phyloP scores from a whole-genome alignment of 2,888 invertebrate genomes.

The Drosophila infuscata region DNA sequence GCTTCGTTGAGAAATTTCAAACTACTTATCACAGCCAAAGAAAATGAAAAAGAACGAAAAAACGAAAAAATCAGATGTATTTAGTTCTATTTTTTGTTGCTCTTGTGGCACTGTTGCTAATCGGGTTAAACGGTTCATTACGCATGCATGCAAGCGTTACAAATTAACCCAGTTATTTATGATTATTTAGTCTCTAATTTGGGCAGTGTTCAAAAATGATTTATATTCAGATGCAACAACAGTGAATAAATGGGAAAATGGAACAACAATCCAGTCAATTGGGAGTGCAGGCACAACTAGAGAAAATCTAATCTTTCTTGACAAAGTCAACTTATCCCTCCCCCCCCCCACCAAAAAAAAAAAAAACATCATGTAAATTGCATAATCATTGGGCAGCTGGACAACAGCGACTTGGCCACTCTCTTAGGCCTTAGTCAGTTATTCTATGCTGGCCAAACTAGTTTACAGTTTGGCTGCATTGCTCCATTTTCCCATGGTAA shows the following conservation, averaged over 20 bases:
- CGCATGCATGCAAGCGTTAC: constrained; percentile 79
- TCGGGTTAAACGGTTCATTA: constrained; percentile 77
- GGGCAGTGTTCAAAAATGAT: constrained; percentile 61
- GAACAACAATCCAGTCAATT: constrained; percentile 3
- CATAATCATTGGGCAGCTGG: constrained; percentile 69
- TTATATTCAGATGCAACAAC: constrained; percentile 42
- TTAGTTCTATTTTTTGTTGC: constrained; percentile 16
- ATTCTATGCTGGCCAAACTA: constrained; percentile 49
- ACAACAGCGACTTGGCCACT: constrained; percentile 34
- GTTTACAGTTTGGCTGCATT: constrained; percentile 44
- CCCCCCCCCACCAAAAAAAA: no score
- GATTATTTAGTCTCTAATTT: constrained; percentile 68
- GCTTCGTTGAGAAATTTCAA: constrained; percentile 45
- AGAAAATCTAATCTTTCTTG: constrained; percentile 6
- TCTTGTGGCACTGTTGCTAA: constrained; percentile 35
- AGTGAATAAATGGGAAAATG: constrained; percentile 7
- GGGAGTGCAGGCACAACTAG: neutral
- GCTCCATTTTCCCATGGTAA: constrained; percentile 69
- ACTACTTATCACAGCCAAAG: constrained; percentile 35
- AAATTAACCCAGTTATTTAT: constrained; percentile 82
- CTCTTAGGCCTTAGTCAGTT: constrained; percentile 26
- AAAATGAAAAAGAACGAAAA: constrained; percentile 4
- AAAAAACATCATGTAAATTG: constrained; percentile 67
- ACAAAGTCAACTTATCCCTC: constrained; percentile 18
- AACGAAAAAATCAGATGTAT: constrained; percentile 15